Percentiles rank a stretch among this genome's conserved stretches.
phyloP scores from a whole-genome alignment of 1,140 invertebrate species.

The Macrosteles quadrilineatus region DNA sequence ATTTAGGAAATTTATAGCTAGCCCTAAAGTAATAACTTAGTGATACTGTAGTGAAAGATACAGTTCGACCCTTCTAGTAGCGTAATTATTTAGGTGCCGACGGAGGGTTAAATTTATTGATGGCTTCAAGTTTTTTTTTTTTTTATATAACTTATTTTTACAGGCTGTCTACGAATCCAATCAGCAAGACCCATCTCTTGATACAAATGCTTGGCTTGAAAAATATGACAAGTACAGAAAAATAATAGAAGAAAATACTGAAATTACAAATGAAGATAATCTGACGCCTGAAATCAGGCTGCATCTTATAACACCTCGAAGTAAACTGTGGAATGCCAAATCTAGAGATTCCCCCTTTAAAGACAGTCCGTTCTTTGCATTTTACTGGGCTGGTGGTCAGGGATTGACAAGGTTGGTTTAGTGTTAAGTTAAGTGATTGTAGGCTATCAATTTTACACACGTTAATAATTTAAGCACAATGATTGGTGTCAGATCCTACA shows the following conservation, averaged over 20 bases:
- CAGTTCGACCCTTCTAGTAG: too few relatives aligned
- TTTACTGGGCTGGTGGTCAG: constrained; percentile 63
- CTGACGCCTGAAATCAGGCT: constrained; percentile 58
- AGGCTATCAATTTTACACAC: too few relatives aligned
- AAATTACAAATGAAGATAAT: constrained; percentile 44
- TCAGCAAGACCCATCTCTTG: background rate
- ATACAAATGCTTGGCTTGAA: constrained; percentile 9
- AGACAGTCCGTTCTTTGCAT: constrained; percentile 58
- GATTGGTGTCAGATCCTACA: too few relatives aligned
- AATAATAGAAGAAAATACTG: constrained; percentile 8
- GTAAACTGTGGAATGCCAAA: constrained; percentile 53
- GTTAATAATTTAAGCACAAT: too few relatives aligned
- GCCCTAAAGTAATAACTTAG: too few relatives aligned
- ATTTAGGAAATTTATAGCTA: too few relatives aligned
- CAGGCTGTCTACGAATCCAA: background rate
- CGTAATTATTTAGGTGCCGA: too few relatives aligned
- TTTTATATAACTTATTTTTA: background rate
- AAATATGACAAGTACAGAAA: constrained; percentile 15
- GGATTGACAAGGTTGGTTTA: constrained; percentile 55
- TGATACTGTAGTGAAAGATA: too few relatives aligned
- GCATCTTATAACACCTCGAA: constrained; percentile 55
- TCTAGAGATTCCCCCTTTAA: constrained; percentile 46
- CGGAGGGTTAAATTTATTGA: too few relatives aligned
- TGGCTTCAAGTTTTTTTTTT: too few relatives aligned
- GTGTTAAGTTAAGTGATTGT: too few relatives aligned